These are phyloP conservation scores for Glyptemys insculpta DNA, from an alignment of 2,797 vertebrate genomes.

Conservation along the genomic window DNA sequence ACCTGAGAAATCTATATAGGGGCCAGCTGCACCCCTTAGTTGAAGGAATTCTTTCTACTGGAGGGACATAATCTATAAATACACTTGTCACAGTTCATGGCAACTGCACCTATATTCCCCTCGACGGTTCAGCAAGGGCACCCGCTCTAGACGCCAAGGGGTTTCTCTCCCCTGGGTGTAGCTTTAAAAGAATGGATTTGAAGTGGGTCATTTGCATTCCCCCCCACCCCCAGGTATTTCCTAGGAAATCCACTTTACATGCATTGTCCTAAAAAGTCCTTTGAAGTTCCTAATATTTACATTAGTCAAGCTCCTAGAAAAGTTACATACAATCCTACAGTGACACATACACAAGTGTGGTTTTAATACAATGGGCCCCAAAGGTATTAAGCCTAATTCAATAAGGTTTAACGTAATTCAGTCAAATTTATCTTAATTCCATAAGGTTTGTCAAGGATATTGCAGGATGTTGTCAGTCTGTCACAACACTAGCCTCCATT, in stretches of 20 bases:
- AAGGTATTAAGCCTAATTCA: neutral
- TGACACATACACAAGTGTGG: neutral
- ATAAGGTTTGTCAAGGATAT: neutral
- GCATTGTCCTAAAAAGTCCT: neutral
- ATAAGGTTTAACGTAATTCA: neutral
- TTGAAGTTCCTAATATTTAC: neutral
- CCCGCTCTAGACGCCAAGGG: neutral
- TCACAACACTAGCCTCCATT: neutral
- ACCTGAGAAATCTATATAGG: neutral
- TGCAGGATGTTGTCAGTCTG: neutral
- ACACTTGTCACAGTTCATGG: neutral
- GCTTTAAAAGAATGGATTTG: neutral
- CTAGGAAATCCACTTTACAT: neutral
- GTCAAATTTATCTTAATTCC: neutral
- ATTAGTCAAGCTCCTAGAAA: neutral
- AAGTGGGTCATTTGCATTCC: neutral
- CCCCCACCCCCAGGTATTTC: neutral
- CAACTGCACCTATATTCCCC: neutral
- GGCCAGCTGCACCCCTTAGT: neutral
- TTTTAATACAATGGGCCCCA: neutral
- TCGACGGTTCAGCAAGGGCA: neutral
- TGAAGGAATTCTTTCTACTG: neutral
- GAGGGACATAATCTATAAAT: neutral
- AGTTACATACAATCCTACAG: neutral
- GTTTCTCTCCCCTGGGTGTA: neutral